Evolutionary conservation across 2,797 vertebrate genomes (phyloP).

Genomic region (Chelon auratus): DNA sequence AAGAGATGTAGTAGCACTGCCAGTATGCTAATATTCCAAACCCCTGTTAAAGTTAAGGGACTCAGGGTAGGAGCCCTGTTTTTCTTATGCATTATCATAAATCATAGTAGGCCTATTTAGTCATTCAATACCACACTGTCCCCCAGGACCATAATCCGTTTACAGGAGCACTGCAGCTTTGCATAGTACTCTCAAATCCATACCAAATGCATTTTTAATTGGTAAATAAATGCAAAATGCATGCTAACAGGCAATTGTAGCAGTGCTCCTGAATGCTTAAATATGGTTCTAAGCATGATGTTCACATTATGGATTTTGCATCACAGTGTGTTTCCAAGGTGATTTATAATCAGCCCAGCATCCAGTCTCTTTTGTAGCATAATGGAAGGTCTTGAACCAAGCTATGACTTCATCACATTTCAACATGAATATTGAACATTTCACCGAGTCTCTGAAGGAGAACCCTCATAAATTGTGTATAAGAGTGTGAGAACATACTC

Average conservation of each 20-base stretch:
- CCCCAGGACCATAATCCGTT: constrained; percentile 85
- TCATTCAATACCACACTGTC: constrained; percentile 85
- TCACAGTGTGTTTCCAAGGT: constrained; percentile 82
- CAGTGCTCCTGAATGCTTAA: constrained; percentile 82
- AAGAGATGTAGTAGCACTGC: constrained; percentile 57
- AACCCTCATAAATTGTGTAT: constrained; percentile 26
- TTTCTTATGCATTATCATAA: constrained; percentile 86
- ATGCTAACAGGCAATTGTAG: constrained; percentile 82
- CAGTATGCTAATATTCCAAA: constrained; percentile 68
- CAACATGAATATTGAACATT: constrained; percentile 70
- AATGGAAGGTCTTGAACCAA: constrained; percentile 71
- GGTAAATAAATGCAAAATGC: constrained; percentile 85
- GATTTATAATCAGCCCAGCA: constrained; percentile 82
- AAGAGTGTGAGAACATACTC: not conserved
- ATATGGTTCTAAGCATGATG: constrained; percentile 83
- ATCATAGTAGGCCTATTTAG: constrained; percentile 87
- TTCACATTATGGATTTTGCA: constrained; percentile 84
- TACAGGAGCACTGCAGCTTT: constrained; percentile 83
- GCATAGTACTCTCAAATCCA: constrained; percentile 86
- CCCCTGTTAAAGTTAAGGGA: constrained; percentile 73
- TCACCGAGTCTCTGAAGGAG: constrained; percentile 40
- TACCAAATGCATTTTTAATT: constrained; percentile 87
- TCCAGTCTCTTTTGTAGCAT: constrained; percentile 63
- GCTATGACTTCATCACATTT: constrained; percentile 77
- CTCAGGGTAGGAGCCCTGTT: constrained; percentile 69